Percentiles rank a stretch among this genome's conserved stretches.
phyloP scores from a whole-genome alignment of 2,113 vertebrate genomes.

The Romanogobio albipinnatus region DNA sequence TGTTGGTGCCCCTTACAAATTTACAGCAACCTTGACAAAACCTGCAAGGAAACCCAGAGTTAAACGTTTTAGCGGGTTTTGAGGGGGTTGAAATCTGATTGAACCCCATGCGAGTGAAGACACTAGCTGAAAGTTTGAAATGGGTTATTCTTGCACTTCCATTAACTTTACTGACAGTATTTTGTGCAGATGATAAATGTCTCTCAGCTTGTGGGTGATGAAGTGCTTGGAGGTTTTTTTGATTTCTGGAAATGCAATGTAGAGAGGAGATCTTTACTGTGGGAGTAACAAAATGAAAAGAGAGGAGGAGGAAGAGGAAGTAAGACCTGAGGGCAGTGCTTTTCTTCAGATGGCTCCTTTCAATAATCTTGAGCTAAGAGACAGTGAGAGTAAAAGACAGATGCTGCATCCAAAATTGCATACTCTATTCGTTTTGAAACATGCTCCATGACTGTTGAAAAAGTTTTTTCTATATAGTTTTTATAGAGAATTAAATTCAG shows the following conservation, averaged over 20 bases:
- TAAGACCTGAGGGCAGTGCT: background rate
- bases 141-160: background rate
- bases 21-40: slow-evolving; percentile 17
- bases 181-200: slow-evolving; percentile 34
- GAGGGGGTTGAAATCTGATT: background rate
- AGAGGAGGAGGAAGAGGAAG: background rate
- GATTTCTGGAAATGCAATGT: slow-evolving; percentile 7
- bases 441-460: no score
- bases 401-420: no score
- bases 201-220: background rate
- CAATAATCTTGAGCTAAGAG: background rate
- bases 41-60: slow-evolving; percentile 20
- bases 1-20: background rate
- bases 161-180: slow-evolving; percentile 34
- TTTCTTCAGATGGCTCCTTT: slow-evolving; percentile 3
- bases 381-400: no score
- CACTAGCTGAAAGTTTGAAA: background rate
- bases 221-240: background rate
- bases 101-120: slow-evolving; percentile 8
- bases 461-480: no score
- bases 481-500: no score
- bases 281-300: slow-evolving; percentile 7
- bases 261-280: background rate
- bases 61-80: slow-evolving; percentile 3
- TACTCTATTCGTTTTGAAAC: no score